These are phyloP conservation scores for Drosophila lacteicornis DNA, from an alignment of 1,140 invertebrate genomes.

Conservation along the genomic window DNA sequence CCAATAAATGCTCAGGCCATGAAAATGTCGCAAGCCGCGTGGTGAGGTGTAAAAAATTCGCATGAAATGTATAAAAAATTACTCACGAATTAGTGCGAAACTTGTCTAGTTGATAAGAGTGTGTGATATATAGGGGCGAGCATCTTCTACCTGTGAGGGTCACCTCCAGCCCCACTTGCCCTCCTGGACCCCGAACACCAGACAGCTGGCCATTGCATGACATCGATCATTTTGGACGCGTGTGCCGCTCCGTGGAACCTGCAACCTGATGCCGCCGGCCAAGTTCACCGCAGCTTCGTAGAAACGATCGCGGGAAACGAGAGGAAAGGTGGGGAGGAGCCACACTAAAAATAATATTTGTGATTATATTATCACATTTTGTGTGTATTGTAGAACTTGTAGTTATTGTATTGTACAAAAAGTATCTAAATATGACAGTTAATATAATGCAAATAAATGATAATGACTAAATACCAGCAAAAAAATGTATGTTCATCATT, in stretches of 20 bases:
- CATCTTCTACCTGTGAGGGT: conserved; percentile 42
- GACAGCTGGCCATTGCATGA: conserved; percentile 49
- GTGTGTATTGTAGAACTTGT: neutral
- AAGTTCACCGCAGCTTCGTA: conserved; percentile 58
- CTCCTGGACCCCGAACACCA: neutral
- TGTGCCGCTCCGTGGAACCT: conserved; percentile 66
- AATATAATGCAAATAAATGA: neutral
- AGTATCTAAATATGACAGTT: neutral
- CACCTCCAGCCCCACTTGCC: conserved; percentile 12
- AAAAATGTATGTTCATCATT: neutral
- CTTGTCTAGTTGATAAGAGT: conserved; percentile 71
- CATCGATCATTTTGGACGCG: conserved; percentile 75
- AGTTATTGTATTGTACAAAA: neutral
- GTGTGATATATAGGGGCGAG: conserved; percentile 57
- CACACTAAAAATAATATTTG: conserved; percentile 5
- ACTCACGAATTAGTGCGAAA: conserved; percentile 67
- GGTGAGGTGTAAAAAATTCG: conserved; percentile 36
- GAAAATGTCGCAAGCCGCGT: neutral
- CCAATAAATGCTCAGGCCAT: neutral
- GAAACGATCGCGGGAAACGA: conserved; percentile 27
- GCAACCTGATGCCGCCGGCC: conserved; percentile 74
- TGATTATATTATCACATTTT: neutral
- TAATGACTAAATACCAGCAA: fast-evolving
- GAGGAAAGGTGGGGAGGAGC: neutral
- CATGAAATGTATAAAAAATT: conserved; percentile 43